A percentile compares a stretch with the other conserved stretches of the same genome.
Conservation (phyloP, 2,797 vertebrate species). For the Tangara arthus region DNA sequence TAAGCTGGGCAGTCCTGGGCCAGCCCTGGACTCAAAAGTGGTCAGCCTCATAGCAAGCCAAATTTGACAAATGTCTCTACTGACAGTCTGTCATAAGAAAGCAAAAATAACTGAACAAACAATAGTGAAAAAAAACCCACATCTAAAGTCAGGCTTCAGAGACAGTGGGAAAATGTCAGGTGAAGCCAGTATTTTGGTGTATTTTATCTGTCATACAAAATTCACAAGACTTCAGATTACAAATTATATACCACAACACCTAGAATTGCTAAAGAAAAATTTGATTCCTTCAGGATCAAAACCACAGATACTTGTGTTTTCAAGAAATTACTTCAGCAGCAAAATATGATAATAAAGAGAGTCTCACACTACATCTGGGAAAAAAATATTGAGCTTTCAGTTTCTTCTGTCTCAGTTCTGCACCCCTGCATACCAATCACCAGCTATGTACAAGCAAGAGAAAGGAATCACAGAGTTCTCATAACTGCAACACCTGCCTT, state of each 20-base stretch:
- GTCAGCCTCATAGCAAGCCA: neutral
- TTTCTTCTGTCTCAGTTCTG: neutral
- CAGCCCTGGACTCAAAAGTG: neutral
- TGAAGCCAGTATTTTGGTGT: neutral
- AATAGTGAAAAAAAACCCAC: neutral
- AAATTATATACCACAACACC: neutral
- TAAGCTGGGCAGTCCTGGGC: neutral
- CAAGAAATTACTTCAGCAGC: neutral
- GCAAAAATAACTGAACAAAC: neutral
- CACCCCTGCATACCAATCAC: neutral
- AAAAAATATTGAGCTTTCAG: neutral
- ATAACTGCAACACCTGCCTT: slow-evolving; percentile 27
- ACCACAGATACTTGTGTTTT: neutral
- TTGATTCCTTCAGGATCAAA: neutral
- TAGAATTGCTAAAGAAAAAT: neutral
- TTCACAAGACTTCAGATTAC: neutral
- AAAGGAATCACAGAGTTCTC: neutral
- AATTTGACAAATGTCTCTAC: neutral
- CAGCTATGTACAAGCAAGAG: neutral
- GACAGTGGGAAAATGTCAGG: neutral
- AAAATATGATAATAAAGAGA: neutral
- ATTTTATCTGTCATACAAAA: neutral
- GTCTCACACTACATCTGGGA: neutral
- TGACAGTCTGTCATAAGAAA: neutral
- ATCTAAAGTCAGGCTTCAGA: neutral